These are phyloP conservation scores for Leucophenga maculata DNA, from an alignment of 2,888 invertebrate genomes.

Conservation along the genomic window DNA sequence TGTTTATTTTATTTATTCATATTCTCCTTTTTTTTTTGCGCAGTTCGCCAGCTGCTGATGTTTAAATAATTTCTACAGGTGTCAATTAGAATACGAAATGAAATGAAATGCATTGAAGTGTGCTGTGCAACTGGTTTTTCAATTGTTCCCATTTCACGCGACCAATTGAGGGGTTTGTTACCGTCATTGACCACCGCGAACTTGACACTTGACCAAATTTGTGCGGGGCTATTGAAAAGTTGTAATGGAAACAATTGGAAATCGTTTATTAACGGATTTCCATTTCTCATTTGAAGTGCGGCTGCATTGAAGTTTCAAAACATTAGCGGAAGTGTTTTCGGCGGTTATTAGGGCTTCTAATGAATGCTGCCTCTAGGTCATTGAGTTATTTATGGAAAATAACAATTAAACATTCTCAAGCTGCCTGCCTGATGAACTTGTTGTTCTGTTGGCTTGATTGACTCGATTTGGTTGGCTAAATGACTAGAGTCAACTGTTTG, in stretches of 20 bases:
- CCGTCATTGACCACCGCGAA: conserved; percentile 38
- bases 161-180: not conserved
- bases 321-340: no score
- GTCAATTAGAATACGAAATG: conserved; percentile 54
- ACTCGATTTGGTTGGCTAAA: not conserved
- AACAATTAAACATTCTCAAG: no score
- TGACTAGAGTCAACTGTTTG: not conserved
- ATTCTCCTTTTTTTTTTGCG: conserved; percentile 24
- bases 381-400: no score
- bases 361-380: no score
- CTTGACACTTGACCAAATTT: conserved; percentile 49
- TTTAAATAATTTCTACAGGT: conserved; percentile 33
- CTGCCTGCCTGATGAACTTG: no score
- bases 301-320: no score
- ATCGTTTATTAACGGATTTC: not conserved
- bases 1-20: conserved; percentile 6
- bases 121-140: conserved; percentile 53
- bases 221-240: not conserved
- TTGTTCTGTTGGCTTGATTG: not conserved
- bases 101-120: conserved; percentile 45
- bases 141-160: conserved; percentile 42
- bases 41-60: no score
- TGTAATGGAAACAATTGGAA: not conserved
- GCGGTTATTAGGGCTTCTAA: no score
- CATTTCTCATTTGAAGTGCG: no score